Evolutionary conservation across 53 echinoderm and acorn worm species (phyloP).

Genomic region (Apostichopus leukothele): DNA sequence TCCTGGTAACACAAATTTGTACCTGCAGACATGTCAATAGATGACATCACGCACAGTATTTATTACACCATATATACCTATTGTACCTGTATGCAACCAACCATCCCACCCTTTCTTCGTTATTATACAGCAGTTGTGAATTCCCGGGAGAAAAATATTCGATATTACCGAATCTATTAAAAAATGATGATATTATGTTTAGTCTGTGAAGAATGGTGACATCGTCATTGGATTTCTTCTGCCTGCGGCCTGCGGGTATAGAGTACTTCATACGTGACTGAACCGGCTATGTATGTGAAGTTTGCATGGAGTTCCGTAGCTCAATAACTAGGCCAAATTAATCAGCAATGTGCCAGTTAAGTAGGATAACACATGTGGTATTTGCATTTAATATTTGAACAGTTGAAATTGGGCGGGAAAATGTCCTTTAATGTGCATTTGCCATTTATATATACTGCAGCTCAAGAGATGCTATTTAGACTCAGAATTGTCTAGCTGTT

Average conservation of each 20-base stretch:
- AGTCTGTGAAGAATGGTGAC: not conserved
- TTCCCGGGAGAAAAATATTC: not conserved
- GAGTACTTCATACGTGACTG: slow-evolving; percentile 25
- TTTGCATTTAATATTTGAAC: not conserved
- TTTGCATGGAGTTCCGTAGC: not conserved
- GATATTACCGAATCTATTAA: slow-evolving; percentile 37
- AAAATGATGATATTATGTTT: slow-evolving; percentile 36
- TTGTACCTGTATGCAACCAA: not conserved
- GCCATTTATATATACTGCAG: no score
- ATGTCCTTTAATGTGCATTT: not conserved
- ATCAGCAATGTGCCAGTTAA: not conserved
- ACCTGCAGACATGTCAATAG: no score
- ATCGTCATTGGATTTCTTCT: slow-evolving; percentile 1
- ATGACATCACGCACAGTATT: no score
- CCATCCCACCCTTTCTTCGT: not conserved
- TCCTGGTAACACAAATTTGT: no score
- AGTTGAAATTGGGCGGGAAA: not conserved
- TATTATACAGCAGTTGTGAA: not conserved
- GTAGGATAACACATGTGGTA: slow-evolving; percentile 6
- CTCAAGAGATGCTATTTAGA: no score
- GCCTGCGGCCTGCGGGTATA: not conserved
- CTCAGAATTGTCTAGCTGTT: no score
- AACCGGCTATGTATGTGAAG: not conserved
- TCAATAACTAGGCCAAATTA: slow-evolving; percentile 2
- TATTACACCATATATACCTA: not conserved